Base-by-base conservation (phyloP, 2,797 vertebrate genomes). In the Gadopsis bispinosus region DNA sequence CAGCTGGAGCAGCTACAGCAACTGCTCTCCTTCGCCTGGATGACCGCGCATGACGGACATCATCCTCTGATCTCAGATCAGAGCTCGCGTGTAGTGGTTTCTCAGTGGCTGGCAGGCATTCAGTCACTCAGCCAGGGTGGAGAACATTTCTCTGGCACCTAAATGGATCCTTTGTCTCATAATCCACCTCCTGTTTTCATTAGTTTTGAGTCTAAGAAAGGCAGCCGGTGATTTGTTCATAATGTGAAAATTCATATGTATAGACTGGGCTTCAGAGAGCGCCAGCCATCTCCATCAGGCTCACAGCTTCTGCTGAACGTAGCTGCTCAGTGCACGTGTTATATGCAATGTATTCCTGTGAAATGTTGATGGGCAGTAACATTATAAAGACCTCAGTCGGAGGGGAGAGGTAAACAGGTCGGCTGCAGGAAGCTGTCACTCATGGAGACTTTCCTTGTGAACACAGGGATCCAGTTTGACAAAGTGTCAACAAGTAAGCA, bases 401-500 rank as follows among this genome's bases (percentile, higher is more conserved):
- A 61, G 37, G 71, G 64, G 48, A 68, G 47, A 55, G 5, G 65
- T 59, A 48, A 86, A 81, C 82, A 60, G 70, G 74, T 68, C 33
- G 13, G 77, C 79, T 19, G 72, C 86, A 87, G 88, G 83, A 83
- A 84, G 76, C 81, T 73, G 84, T 85, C 84, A 83, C 22, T 90
- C 83, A 85, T 0, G 4, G 45, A 19, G n/a, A 60, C 75, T 79
- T 83, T 78, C 31, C 65, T 68, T 83, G 64, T 80, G 66, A 80
- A 77, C 72, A 12, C 62, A 5, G n/a, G 39, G 50, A 77, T 69
- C 51, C 39, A 51, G 78, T 69, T 73, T 62, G 79, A 79, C 77
- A 86, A 83, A 87, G 92, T 88, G 86, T 89, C 87, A 92, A 77
- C 80, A 82, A 83, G 81, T 77, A 82, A 92, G 90, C 91, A 86